Conservation (phyloP, 1,140 invertebrate genomes). For the Drosophila parabipectinata region DNA sequence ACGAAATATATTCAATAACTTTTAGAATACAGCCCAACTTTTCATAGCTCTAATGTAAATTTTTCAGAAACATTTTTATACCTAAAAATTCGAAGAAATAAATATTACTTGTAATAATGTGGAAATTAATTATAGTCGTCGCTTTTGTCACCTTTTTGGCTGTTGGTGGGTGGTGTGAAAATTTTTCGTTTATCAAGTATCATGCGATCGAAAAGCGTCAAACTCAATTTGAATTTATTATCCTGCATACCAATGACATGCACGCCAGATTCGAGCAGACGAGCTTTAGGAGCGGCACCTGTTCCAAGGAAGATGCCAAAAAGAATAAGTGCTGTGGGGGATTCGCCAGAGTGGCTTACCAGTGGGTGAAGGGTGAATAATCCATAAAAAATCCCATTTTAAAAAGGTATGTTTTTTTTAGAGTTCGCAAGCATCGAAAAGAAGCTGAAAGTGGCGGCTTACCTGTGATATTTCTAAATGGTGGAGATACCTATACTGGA, state of each 20-base stretch:
- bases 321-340: conserved; percentile 90
- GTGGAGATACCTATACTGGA: conserved; percentile 95
- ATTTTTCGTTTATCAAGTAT: neutral
- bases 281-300: conserved; percentile 87
- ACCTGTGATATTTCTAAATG: conserved; percentile 91
- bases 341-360: conserved; percentile 89
- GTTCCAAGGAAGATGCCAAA: conserved; percentile 85
- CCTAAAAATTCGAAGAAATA: too few species aligned
- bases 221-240: conserved; percentile 86
- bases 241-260: conserved; percentile 96
- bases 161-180: neutral
- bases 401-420: conserved; percentile 31
- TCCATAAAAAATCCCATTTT: neutral
- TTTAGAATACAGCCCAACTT: too few species aligned
- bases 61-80: too few species aligned
- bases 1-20: too few species aligned
- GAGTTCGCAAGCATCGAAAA: conserved; percentile 86
- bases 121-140: neutral
- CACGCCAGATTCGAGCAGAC: conserved; percentile 93
- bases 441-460: conserved; percentile 85
- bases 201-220: conserved; percentile 85
- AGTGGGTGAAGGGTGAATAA: conserved; percentile 86
- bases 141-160: neutral
- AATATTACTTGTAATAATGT: neutral
- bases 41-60: too few species aligned